Evolutionary conservation across 2,888 invertebrate species (phyloP), one percentile per base, ranked within the genome.

Genomic region (Drosophila mayaguana): DNA sequence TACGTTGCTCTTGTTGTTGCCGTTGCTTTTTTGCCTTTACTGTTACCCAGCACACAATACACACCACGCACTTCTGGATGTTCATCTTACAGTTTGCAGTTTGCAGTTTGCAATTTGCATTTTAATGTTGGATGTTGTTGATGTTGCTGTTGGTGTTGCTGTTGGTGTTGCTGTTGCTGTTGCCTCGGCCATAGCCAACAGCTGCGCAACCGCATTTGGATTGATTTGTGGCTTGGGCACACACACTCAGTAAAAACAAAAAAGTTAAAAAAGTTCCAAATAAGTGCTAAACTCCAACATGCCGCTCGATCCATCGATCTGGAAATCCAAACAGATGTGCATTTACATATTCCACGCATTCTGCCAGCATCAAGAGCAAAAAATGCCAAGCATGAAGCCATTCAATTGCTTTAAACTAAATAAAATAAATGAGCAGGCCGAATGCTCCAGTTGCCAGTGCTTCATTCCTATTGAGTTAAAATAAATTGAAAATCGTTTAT

Each of bases 171-270:
- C 38, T 69, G 28, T 16, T 55, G 38, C 34, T 25, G 57, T 32
- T 34, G 55, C 38, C 25, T 36, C 48, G 54, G 53, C 62, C 43
- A 63, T 60, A 66, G 79, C 74, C 32, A 91, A 88, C 91, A 91
- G 85, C 91, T 91, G 91, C 87, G 76, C 75, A 91, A 92, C 92
- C 92, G 83, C 92, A 92, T 89, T 90, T 87, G 88, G 92, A 92
- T 92, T 92, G 92, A 92, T 91, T 92, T 92, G 92, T 86, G 92
- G 92, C 91, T 90, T 83, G 78, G 48, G 54, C 50, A 53, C 28
- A 36, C 54, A 72, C 63, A 56, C 60, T 63, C 55, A 62, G 57
- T 56, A 48, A 48, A 25, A 50, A 18, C 12, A 20, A 51, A 32
- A 2, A 38, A 38, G 8, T 8, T 7, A 32, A 32, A 46, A 28